phyloP scores from a whole-genome alignment of 1,140 invertebrate species.

The Leptopilina clavipes region DNA sequence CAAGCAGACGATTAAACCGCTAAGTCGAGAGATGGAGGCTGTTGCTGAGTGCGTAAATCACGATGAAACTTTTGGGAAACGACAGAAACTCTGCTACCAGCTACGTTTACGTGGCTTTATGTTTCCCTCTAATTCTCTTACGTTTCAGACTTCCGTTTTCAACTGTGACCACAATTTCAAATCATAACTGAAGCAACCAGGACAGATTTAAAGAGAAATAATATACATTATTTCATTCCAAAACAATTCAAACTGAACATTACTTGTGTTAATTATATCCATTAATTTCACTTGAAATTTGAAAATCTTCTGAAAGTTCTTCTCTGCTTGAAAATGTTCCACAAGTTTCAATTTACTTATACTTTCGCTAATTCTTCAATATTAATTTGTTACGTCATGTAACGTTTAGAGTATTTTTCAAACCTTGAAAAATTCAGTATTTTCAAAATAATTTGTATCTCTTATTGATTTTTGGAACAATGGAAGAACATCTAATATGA shows the following conservation, averaged over 20 bases:
- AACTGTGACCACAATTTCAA: constrained; percentile 24
- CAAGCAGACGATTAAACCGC: constrained; percentile 31
- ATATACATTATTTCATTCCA: neutral
- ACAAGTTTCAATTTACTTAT: too few species aligned
- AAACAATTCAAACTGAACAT: neutral
- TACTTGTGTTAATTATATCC: too few species aligned
- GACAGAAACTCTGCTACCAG: constrained; percentile 18
- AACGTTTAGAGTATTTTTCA: too few species aligned
- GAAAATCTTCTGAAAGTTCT: too few species aligned
- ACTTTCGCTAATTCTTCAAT: too few species aligned
- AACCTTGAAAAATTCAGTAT: too few species aligned
- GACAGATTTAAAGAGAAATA: neutral
- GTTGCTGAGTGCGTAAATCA: constrained; percentile 32
- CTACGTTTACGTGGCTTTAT: constrained; percentile 21
- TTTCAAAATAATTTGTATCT: too few species aligned
- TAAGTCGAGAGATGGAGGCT: constrained; percentile 32
- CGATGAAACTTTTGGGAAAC: constrained; percentile 18
- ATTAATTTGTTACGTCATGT: too few species aligned
- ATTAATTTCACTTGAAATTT: too few species aligned
- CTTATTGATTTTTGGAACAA: neutral
- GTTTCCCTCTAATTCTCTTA: constrained; percentile 27
- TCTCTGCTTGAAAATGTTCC: too few species aligned
- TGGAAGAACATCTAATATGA: neutral
- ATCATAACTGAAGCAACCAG: constrained; percentile 3
- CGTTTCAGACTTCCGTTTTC: constrained; percentile 11